Conservation (phyloP, 2,797 vertebrate species). For the Esox masquinongy region DNA sequence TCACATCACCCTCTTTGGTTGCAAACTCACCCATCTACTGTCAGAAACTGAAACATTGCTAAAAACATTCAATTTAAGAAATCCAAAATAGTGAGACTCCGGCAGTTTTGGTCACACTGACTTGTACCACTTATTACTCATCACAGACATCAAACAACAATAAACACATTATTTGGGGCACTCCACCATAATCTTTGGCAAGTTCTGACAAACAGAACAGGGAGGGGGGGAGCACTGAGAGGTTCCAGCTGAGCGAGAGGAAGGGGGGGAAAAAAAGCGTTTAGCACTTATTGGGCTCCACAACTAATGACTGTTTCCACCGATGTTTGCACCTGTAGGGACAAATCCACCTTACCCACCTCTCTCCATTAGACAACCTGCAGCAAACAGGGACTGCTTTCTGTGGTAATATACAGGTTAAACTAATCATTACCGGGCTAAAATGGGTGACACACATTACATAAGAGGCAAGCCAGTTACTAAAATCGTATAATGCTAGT, state of each 20-base stretch:
- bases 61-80: neutral
- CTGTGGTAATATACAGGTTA: neutral
- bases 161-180: conserved; percentile 46
- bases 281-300: conserved; percentile 42
- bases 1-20: neutral
- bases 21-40: neutral
- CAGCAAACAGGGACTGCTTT: neutral
- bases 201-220: conserved; percentile 34
- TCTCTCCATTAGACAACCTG: neutral
- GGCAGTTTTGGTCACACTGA: neutral
- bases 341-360: neutral
- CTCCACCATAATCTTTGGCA: conserved; percentile 10
- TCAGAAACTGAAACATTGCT: neutral
- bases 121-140: conserved; percentile 9
- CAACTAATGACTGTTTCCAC: conserved; percentile 35
- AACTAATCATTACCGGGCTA: neutral
- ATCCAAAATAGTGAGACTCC: neutral
- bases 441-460: neutral
- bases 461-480: neutral
- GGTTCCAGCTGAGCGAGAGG: conserved; percentile 35
- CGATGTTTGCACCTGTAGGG: conserved; percentile 27
- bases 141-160: conserved; percentile 33
- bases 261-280: conserved; percentile 40
- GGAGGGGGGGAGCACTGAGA: conserved; percentile 23
- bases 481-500: neutral